A percentile compares a stretch with the other conserved stretches of the same genome.
These are phyloP conservation scores for Arizona elegans DNA, from an alignment of 2,113 vertebrate genomes.

Conservation along the genomic window DNA sequence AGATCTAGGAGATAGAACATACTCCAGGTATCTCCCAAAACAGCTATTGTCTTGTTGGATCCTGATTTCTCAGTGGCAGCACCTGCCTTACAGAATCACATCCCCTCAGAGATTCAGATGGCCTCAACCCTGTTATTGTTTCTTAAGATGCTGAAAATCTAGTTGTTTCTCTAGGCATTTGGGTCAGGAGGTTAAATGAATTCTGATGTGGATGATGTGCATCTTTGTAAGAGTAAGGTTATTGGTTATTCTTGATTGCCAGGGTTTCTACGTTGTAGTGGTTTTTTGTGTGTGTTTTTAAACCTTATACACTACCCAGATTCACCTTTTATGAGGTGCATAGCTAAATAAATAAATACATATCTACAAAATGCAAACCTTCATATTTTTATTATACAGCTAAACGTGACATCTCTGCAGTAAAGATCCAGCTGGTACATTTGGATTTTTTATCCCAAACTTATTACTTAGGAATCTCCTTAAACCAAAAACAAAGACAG, in stretches of 20 bases:
- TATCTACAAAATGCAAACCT: background rate
- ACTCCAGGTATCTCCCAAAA: background rate
- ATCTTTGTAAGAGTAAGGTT: background rate
- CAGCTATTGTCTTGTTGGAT: background rate
- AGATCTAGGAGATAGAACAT: background rate
- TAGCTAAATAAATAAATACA: background rate
- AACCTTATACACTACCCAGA: background rate
- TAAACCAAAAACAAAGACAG: background rate
- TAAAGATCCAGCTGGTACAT: background rate
- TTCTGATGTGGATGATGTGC: background rate
- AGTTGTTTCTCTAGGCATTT: background rate
- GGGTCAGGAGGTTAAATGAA: background rate
- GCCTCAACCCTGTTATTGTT: background rate
- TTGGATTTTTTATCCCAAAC: background rate
- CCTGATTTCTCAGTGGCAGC: background rate
- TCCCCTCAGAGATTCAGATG: background rate
- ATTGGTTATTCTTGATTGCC: background rate
- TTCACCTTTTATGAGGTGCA: background rate
- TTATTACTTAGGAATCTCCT: background rate
- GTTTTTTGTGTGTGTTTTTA: background rate
- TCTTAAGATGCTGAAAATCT: background rate
- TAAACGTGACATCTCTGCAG: background rate
- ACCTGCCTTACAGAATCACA: background rate
- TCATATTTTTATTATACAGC: background rate
- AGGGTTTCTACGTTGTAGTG: background rate